Evolutionary conservation across 2,113 vertebrate genomes (phyloP), one percentile per base, ranked within the genome.

Genomic region (Nothoprocta pentlandii): DNA sequence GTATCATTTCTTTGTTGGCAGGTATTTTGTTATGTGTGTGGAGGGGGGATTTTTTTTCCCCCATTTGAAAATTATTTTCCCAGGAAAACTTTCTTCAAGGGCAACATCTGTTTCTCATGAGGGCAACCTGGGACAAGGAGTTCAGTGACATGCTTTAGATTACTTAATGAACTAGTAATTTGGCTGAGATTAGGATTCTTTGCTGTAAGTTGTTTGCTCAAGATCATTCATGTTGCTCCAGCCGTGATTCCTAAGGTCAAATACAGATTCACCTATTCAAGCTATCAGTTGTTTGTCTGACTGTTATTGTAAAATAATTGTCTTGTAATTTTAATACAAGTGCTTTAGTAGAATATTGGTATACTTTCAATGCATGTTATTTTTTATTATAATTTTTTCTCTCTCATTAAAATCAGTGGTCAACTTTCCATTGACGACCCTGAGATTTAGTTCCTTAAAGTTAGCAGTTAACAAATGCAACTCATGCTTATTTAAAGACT

Each of bases 61-160:
- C 46, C 66, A 39, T 44, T 91, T 13, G 61, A 92, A 86, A 51
- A 58, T 36, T 53, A 62, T 77, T 96, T 96, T 96, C 95, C 88
- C 87, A 92, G 73, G 81, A 76, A 91, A 91, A 41, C 30, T 89
- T 92, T 92, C 44, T 89, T 84, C 53, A 91, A 90, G 84, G 71
- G 39, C 58, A 91, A 79, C 94, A 95, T 96, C 84, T 96, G 92
- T 87, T 95, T 95, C 92, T 75, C 84, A 56, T 73, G 75, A 93
- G 53, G 46, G 47, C 2, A 2, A 93, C 92, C 68, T 94, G 85
- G 90, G 74, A 85, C 88, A 93, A 85, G 77, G 26, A 94, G 90
- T 94, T 93, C 83, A 91, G 15, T 74, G 51, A 80, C 75, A 93
- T 87, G 70, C 64, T 61, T 95, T 74, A 83, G 80, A 78, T 96